These are phyloP conservation scores for Cosmorhoe ocellata DNA, from an alignment of 2,888 invertebrate genomes.

Conservation along the genomic window DNA sequence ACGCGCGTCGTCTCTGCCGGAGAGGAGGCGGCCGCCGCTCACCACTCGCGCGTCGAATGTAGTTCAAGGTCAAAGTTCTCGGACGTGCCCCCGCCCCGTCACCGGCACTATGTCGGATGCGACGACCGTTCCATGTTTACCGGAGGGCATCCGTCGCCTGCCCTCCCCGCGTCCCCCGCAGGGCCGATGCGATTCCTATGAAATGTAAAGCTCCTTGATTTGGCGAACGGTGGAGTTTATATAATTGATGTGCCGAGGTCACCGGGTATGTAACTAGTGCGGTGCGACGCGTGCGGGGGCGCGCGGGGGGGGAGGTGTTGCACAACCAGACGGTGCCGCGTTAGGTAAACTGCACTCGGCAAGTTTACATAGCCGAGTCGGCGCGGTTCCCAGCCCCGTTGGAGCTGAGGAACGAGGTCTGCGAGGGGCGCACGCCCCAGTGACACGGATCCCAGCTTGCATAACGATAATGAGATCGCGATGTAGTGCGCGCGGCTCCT, in stretches of 20 bases:
- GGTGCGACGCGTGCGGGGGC: neutral
- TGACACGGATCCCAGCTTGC: constrained; percentile 9
- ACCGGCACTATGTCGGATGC: no score
- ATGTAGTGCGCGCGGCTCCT: constrained; percentile 6
- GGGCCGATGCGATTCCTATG: neutral
- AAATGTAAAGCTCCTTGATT: neutral
- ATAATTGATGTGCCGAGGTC: constrained; percentile 14
- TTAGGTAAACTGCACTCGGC: constrained; percentile 8
- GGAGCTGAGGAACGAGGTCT: no score
- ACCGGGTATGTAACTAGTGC: constrained; percentile 5
- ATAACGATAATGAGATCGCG: constrained; percentile 11
- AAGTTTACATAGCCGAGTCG: neutral
- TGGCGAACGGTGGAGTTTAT: constrained; percentile 6
- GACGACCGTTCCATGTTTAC: no score
- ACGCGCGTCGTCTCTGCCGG: no score
- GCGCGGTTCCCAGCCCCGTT: no score
- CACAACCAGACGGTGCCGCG: constrained; percentile 8
- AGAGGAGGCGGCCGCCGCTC: no score
- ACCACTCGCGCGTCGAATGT: no score
- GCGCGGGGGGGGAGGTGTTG: constrained; percentile 1
- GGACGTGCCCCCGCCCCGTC: no score
- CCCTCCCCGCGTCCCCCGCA: neutral
- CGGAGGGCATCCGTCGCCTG: no score
- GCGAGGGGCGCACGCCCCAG: no score
- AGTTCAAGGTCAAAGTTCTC: no score